Evolutionary conservation across 2,888 invertebrate species (phyloP).

Genomic region (Pachycephus smyrnensis): DNA sequence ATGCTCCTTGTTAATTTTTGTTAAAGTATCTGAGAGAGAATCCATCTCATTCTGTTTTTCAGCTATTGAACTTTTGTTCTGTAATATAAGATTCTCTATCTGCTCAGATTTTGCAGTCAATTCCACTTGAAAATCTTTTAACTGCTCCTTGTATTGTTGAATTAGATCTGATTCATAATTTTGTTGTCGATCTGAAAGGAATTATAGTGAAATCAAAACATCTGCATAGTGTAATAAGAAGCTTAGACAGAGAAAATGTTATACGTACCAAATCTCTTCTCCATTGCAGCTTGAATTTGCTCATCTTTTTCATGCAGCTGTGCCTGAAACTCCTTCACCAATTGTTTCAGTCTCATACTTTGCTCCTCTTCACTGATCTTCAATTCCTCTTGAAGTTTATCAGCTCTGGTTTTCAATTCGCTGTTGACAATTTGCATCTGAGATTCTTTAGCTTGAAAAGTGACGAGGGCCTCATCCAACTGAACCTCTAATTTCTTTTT

Average conservation of each 20-base stretch:
- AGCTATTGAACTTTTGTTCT: conserved; percentile 43
- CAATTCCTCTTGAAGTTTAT: conserved; percentile 48
- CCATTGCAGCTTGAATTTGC: conserved; percentile 59
- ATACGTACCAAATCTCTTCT: conserved; percentile 58
- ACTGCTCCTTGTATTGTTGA: conserved; percentile 59
- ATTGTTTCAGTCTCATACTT: conserved; percentile 57
- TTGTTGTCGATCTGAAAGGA: conserved; percentile 54
- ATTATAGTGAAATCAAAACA: background rate
- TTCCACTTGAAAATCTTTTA: conserved; percentile 61
- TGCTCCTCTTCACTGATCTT: conserved; percentile 56
- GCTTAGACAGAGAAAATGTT: conserved; percentile 1
- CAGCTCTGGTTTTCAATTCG: conserved; percentile 46
- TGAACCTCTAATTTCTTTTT: conserved; percentile 25
- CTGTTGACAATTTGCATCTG: conserved; percentile 51
- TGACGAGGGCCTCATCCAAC: conserved; percentile 41
- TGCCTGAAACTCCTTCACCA: conserved; percentile 62
- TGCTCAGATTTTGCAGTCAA: conserved; percentile 59
- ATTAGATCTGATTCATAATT: conserved; percentile 59
- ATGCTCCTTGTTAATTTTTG: conserved; percentile 50
- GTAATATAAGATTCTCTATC: conserved; percentile 53
- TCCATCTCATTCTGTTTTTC: conserved; percentile 51
- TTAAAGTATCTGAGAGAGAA: conserved; percentile 42
- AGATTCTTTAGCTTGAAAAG: conserved; percentile 55
- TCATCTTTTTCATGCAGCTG: conserved; percentile 62
- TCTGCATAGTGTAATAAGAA: conserved; percentile 9